These are phyloP conservation scores for Empis livida DNA, from an alignment of 2,888 invertebrate genomes.

Conservation along the genomic window DNA sequence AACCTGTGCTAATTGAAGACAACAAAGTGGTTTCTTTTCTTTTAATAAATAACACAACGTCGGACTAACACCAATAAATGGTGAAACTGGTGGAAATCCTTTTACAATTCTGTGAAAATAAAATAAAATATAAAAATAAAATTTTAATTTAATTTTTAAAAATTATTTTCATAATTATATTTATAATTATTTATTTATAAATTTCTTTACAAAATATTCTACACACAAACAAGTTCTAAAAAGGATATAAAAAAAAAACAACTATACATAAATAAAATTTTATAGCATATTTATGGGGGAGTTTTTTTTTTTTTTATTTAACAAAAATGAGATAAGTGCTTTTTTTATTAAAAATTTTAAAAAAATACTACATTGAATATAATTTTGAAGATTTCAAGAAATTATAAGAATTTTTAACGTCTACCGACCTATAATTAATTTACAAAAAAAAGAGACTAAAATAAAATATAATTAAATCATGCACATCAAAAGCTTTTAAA, in stretches of 20 bases:
- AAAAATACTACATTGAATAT: too few relatives aligned
- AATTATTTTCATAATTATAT: not conserved
- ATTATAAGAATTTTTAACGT: too few relatives aligned
- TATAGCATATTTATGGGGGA: not conserved
- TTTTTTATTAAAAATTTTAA: too few relatives aligned
- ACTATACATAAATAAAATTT: conserved; percentile 5
- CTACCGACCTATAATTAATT: too few relatives aligned
- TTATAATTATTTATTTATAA: not conserved
- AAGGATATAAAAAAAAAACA: too few relatives aligned
- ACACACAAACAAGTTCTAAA: too few relatives aligned
- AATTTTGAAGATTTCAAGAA: too few relatives aligned
- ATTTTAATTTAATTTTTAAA: too few relatives aligned
- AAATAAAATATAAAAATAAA: not conserved
- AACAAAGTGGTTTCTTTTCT: conserved; percentile 91
- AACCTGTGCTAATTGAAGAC: conserved; percentile 84
- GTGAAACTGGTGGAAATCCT: conserved; percentile 92
- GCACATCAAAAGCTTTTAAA: not conserved
- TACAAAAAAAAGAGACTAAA: not conserved
- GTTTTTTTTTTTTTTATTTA: too few relatives aligned
- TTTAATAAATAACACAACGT: conserved; percentile 91
- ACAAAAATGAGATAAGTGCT: too few relatives aligned
- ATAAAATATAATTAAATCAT: not conserved
- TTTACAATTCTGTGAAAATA: conserved; percentile 68
- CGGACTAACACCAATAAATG: conserved; percentile 97
- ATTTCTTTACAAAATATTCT: conserved; percentile 6